Base-by-base conservation (phyloP, 2,113 vertebrate species). In the Lanius ludovicianus region DNA sequence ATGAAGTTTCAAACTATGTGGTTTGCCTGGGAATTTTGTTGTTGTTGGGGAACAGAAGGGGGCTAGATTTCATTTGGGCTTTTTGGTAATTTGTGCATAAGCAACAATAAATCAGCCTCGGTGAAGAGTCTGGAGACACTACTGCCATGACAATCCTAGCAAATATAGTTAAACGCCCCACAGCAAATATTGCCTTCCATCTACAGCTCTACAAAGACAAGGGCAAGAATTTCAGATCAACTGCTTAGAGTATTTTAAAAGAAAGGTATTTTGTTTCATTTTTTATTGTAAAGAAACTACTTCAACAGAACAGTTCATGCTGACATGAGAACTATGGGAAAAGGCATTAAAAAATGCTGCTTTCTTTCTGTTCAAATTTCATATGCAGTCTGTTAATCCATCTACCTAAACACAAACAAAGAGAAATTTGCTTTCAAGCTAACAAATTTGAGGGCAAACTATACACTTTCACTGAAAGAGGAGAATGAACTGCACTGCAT, bases 301-400 rank as follows among this genome's bases (percentile, higher is more conserved):
- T 91, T 59, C 35, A 69, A 71, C 25, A 10, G 0, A 5, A 65
- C 18, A 55, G 73, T 42, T 83, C 56, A 52, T 9, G 24, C 6
- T 21, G 2, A 25, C 16, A 57, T 19, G 6, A 77, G 33, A 82
- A 52, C 6, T 7, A 88, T n/a, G 3, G 27, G 21, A 17, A 80
- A 59, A 33, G 4, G 4, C 15, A 24, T 7, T 0, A 2, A 25
- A 65, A 30, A 77, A 22, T 10, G 2, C 18, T n/a, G 10, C 4
- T 55, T 47, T 46, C 9, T 67, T 67, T 52, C n/a, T 24, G 20
- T 20, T 62, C 13, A 84, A 39, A 6, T 57, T 84, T 65, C 23
- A 42, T 21, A 68, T 2, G 16, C 42, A 56, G 27, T 23, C 31
- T 84, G 11, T 20, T 23, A 39, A 33, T 8, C 33, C 2, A 5